Conservation (phyloP, 2,888 invertebrate species). For the Trachelus iudaicus region DNA sequence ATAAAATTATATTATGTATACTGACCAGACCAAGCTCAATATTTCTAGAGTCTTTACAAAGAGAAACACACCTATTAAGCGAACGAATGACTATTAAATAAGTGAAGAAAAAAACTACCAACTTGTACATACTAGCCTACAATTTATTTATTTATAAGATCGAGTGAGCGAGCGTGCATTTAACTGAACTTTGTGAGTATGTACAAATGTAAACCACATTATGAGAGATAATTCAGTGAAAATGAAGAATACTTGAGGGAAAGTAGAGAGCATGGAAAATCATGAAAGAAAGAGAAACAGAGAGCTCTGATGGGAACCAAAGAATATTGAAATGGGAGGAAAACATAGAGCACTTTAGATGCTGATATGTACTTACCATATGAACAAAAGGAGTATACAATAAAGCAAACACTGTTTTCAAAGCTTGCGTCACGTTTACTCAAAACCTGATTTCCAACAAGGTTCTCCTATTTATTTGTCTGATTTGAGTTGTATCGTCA, state of each 20-base stretch:
- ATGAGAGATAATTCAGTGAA: not conserved
- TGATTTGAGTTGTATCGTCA: not conserved
- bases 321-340: not conserved
- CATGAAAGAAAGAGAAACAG: constrained; percentile 14
- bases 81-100: constrained; percentile 52
- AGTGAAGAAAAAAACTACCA: constrained; percentile 40
- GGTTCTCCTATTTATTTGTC: not conserved
- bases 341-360: constrained; percentile 28
- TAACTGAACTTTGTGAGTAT: not conserved
- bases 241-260: constrained; percentile 8
- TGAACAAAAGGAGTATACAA: constrained; percentile 55
- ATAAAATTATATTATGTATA: constrained; percentile 50
- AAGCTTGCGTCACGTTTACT: constrained; percentile 19
- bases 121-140: constrained; percentile 59
- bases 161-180: constrained; percentile 21
- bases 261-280: constrained; percentile 7
- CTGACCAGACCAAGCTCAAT: constrained; percentile 66
- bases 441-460: not conserved
- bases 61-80: constrained; percentile 58
- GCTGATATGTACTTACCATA: constrained; percentile 50
- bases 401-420: constrained; percentile 61
- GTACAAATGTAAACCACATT: not conserved
- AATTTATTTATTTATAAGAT: constrained; percentile 57
- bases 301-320: constrained; percentile 13
- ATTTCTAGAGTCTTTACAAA: constrained; percentile 65